Percentiles rank a stretch among this genome's conserved stretches.
These are phyloP conservation scores for Odobenus rosmarus DNA, from an alignment of 2,113 vertebrate genomes.

Conservation along the genomic window DNA sequence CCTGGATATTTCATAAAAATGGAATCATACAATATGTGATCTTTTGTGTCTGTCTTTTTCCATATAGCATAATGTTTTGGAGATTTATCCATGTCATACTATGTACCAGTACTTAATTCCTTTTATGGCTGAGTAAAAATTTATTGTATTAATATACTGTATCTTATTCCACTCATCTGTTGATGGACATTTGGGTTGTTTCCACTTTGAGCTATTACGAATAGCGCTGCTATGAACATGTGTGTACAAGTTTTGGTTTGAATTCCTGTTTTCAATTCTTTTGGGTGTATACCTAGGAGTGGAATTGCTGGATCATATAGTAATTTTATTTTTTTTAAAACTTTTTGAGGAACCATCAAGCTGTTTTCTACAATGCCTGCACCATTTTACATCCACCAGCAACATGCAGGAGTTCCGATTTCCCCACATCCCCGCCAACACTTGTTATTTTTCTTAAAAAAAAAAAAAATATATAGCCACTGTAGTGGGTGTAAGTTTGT, in stretches of 20 bases:
- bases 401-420: neutral
- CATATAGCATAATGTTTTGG: too few species aligned
- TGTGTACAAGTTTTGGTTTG: neutral
- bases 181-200: too few species aligned
- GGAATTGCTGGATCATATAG: neutral
- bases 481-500: neutral
- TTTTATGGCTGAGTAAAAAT: too few species aligned
- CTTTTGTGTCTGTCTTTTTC: too few species aligned
- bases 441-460: neutral
- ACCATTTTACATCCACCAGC: neutral
- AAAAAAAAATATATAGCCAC: neutral
- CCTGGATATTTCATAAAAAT: neutral
- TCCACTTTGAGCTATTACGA: neutral
- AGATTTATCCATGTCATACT: too few species aligned
- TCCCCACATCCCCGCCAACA: neutral
- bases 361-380: neutral
- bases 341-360: neutral
- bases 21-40: too few species aligned
- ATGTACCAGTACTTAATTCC: too few species aligned
- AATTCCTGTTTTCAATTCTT: conserved; percentile 11
- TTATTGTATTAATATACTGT: too few species aligned
- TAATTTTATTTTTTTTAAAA: neutral
- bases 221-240: neutral
- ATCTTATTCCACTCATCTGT: too few species aligned
- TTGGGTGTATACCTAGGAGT: neutral